Evolutionary conservation across 2,888 invertebrate species (phyloP).

Genomic region (Sesamia inferens): DNA sequence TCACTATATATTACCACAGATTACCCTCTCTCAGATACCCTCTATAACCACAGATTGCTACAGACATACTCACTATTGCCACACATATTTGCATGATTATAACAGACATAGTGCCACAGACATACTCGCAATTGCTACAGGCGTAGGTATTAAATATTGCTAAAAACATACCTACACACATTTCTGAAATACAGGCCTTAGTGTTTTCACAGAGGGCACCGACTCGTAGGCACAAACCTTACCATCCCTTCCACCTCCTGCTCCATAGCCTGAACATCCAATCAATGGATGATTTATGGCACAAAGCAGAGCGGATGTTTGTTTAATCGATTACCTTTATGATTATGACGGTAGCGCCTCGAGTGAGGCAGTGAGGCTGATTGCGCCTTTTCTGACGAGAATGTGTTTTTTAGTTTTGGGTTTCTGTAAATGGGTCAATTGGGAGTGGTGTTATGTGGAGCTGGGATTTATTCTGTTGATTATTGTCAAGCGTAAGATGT

Average conservation of each 20-base stretch:
- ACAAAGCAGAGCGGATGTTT: conserved; percentile 84
- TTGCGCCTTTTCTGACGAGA: conserved; percentile 62
- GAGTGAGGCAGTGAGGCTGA: conserved; percentile 66
- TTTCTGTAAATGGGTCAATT: conserved; percentile 55
- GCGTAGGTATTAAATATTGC: too few species aligned
- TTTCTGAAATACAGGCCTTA: too few species aligned
- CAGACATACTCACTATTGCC: too few species aligned
- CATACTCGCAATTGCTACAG: too few species aligned
- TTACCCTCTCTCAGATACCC: too few species aligned
- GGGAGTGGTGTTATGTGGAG: conserved; percentile 35
- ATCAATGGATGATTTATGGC: conserved; percentile 87
- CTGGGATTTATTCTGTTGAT: conserved; percentile 27
- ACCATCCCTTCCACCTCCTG: background rate
- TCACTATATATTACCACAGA: too few species aligned
- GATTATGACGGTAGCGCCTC: conserved; percentile 80
- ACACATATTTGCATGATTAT: too few species aligned
- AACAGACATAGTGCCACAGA: too few species aligned
- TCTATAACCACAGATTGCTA: too few species aligned
- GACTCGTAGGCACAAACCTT: conserved; percentile 27
- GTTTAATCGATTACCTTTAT: conserved; percentile 85
- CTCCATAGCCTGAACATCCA: conserved; percentile 74
- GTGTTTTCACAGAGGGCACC: conserved; percentile 5
- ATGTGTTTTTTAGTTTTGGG: conserved; percentile 49
- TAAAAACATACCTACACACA: too few species aligned
- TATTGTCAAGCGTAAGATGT: background rate